phyloP scores from a whole-genome alignment of 2,888 invertebrate species.

The Pomacea canaliculata region DNA sequence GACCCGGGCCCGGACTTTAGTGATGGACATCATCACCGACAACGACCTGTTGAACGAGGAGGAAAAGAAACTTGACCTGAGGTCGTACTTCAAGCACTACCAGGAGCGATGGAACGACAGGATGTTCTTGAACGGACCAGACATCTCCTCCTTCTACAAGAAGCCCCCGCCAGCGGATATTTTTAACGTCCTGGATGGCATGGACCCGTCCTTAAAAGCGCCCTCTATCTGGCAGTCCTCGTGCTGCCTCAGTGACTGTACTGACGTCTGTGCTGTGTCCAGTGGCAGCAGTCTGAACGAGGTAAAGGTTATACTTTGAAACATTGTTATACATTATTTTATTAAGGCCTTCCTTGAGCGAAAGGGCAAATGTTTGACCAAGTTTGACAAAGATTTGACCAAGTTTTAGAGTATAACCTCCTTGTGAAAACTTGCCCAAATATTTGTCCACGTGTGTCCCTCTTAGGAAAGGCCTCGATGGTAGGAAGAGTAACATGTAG shows the following conservation, averaged over 20 bases:
- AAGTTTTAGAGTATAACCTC: too few relatives aligned
- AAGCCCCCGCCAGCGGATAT: conserved; percentile 19
- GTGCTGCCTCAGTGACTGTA: conserved; percentile 31
- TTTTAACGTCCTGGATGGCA: conserved; percentile 12
- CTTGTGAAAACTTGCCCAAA: too few relatives aligned
- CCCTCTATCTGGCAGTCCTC: conserved; percentile 31
- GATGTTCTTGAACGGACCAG: conserved; percentile 39
- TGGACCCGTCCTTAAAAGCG: conserved; percentile 29
- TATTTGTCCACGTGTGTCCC: too few relatives aligned
- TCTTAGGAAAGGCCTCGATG: too few relatives aligned
- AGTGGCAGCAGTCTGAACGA: conserved; percentile 23
- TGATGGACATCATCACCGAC: conserved; percentile 23
- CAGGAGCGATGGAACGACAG: conserved; percentile 27
- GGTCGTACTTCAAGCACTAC: conserved; percentile 29
- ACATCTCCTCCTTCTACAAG: conserved; percentile 36
- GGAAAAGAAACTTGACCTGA: conserved; percentile 30
- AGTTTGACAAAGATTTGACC: too few relatives aligned
- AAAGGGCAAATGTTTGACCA: too few relatives aligned
- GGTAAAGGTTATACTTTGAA: not conserved
- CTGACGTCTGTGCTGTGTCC: conserved; percentile 10
- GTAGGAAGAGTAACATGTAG: too few relatives aligned
- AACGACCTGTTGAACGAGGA: conserved; percentile 37
- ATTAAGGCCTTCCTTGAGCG: too few relatives aligned
- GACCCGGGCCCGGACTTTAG: conserved; percentile 12
- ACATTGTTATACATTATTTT: not conserved